These are phyloP conservation scores for Phalanger gymnotis DNA, from an alignment of 2,797 vertebrate genomes.

Conservation along the genomic window DNA sequence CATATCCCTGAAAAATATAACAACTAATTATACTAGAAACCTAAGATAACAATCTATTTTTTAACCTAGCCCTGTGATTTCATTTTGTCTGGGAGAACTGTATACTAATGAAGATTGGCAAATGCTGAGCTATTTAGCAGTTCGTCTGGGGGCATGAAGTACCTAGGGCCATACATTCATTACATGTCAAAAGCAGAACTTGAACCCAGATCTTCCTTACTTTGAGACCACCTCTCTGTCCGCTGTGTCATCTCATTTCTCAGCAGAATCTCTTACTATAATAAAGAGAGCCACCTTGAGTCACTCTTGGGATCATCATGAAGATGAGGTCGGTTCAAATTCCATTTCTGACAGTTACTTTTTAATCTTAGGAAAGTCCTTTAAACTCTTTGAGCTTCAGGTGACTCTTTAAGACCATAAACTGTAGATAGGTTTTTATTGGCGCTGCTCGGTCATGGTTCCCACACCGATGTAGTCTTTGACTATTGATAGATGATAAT, in stretches of 20 bases:
- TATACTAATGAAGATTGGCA: not conserved
- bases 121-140: not conserved
- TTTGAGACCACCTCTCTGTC: not conserved
- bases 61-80: not conserved
- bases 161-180: not conserved
- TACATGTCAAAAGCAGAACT: not conserved
- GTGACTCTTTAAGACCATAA: not conserved
- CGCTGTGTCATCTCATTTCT: not conserved
- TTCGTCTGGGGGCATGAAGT: not conserved
- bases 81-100: not conserved
- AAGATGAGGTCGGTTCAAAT: not conserved
- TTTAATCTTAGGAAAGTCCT: not conserved
- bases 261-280: not conserved
- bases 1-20: not conserved
- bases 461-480: not conserved
- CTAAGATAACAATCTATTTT: not conserved
- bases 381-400: not conserved
- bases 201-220: not conserved
- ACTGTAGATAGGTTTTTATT: not conserved
- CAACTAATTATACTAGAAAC: constrained; percentile 7
- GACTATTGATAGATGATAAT: not conserved
- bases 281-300: not conserved
- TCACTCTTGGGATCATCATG: not conserved
- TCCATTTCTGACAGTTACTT: not conserved
- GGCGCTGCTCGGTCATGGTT: not conserved